Evolutionary conservation across 2,888 invertebrate species (phyloP), one percentile per base, ranked within the genome.

Genomic region (Arenicola marina): DNA sequence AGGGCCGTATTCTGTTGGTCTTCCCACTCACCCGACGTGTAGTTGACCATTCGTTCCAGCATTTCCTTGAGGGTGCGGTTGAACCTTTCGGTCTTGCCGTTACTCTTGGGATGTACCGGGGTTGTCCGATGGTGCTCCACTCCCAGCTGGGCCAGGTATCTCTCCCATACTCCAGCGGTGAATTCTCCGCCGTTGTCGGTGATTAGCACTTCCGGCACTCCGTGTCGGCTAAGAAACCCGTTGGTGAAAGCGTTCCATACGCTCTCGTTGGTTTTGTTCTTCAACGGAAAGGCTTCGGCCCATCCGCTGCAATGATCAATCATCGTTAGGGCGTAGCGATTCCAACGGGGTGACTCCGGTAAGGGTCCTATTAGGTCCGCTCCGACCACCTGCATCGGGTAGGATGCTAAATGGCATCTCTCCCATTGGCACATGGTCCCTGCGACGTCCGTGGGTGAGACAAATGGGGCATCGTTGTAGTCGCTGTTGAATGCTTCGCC

Each of bases 281-380:
- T 34, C n/a, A 62, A 53, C 4, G 62, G 62, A 29, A 32, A 59
- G 1, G 54, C 59, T 38, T 62, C 59, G 4, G 48, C 58, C 62
- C 62, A 62, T 21, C 59, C 59, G 1, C 59, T 44, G 24, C 21
- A 51, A 29, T 62, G 62, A 32, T 54, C 51, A 11, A 62, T 60
- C 7, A 62, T 21, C 1, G 53, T 59, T 4, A 62, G 26, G 2
- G 53, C 29, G 26, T 62, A 62, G 18, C 38, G 28, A 45, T 58
- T 59, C 15, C 62, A 59, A 3, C 44, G 24, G 4, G 57, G 3
- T 18, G 34, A 34, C 1, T 28, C n/a, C 1, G 38, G 18, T 59
- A 58, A 62, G 26, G 62, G 62, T n/a, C 63, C 63, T 38, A 55
- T 61, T 29, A 63, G 31, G 24, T 63, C 60, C 18, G 44, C 51